Evolutionary conservation across 2,797 vertebrate genomes (phyloP), one percentile per base, ranked within the genome.

Genomic region (Pelobates cultripes): DNA sequence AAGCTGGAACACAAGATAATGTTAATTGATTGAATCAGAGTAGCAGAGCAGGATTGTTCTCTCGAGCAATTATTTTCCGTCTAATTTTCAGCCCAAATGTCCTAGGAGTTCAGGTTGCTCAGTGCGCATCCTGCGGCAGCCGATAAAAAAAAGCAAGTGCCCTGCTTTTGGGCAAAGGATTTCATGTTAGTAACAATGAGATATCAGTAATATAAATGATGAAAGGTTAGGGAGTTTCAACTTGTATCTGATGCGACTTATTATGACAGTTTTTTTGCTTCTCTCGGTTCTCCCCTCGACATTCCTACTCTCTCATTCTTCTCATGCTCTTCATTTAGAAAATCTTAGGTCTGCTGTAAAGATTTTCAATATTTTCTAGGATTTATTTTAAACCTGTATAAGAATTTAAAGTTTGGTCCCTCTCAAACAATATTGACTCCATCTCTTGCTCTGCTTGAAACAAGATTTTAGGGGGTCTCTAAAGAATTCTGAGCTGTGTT

Each of bases 21-120:
- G 91, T 91, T 92, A 93, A 94, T 95, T 93, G 94, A 94, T 94
- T 92, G 91, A 93, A 92, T 91, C 91, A 89, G 88, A 94, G 92
- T 92, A 91, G 83, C 90, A 89, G 87, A 93, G 88, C 92, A 88
- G 89, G 89, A 90, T 88, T 86, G 86, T 88, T 90, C 88, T 90
- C 75, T 88, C 85, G 85, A 80, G 91, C 90, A 93, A 94, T 96
- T 95, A 95, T 94, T 93, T 92, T 89, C 89, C 88, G 90, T 88
- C 89, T 92, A 88, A 87, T 92, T 90, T 90, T 91, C 87, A 88
- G 88, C 87, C 57, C 68, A 84, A 90, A 89, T 88, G 90, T 91
- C 89, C 90, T 80, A 88, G 76, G 89, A 89, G 92, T 91, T 91
- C 88, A 83, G 92, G 92, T 90, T 91, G 90, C 88, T 63, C 86